Conservation (phyloP, 1,140 invertebrate species). For the Argopecten irradians region DNA sequence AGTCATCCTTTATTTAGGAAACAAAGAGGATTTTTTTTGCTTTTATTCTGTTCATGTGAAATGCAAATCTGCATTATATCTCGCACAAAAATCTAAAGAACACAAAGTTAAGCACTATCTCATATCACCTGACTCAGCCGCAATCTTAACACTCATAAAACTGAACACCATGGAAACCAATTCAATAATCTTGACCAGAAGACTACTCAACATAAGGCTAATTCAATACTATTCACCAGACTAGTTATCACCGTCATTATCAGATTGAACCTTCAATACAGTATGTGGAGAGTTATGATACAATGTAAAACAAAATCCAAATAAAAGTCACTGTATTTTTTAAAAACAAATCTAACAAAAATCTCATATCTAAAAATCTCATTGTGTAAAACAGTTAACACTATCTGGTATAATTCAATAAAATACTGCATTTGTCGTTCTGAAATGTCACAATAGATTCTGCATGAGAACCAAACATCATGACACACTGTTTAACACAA, state of each 20-base stretch:
- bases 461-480: background rate
- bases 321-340: background rate
- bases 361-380: slow-evolving; percentile 8
- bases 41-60: too few species aligned
- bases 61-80: background rate
- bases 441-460: background rate
- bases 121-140: background rate
- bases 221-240: background rate
- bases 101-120: background rate
- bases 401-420: background rate
- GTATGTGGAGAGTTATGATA: background rate
- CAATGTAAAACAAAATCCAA: background rate
- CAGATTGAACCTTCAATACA: background rate
- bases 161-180: background rate
- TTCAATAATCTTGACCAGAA: slow-evolving; percentile 14
- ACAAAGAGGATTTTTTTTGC: too few species aligned
- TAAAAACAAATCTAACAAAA: background rate
- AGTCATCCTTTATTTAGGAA: too few species aligned
- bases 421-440: background rate
- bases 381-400: background rate
- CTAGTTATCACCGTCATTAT: background rate
- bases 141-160: background rate
- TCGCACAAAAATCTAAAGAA: background rate
- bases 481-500: too few species aligned
- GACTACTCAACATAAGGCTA: background rate